Conservation (phyloP, 2,888 invertebrate species). For the Thyatira batis region DNA sequence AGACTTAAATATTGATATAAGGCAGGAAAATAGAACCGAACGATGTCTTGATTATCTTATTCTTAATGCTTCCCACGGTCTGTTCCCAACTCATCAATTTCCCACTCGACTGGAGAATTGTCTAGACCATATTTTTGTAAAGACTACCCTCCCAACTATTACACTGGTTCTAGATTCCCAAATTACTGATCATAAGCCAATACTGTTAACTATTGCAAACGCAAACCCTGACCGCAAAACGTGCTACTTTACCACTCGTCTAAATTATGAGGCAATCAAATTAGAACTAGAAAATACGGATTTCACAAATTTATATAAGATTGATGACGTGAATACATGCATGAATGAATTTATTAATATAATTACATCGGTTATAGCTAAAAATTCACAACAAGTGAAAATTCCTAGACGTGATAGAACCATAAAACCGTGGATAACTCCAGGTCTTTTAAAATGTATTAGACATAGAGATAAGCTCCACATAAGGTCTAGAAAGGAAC, state of each 20-base stretch:
- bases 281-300: neutral
- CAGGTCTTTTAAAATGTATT: conserved; percentile 13
- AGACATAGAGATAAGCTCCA: conserved; percentile 10
- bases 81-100: neutral
- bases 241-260: neutral
- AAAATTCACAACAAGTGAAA: neutral
- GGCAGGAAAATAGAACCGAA: neutral
- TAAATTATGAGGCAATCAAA: neutral
- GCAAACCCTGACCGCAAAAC: neutral
- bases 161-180: neutral
- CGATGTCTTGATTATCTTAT: neutral
- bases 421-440: conserved; percentile 10
- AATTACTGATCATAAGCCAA: conserved; percentile 6
- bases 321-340: too few relatives aligned
- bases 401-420: neutral
- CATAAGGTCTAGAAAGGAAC: conserved; percentile 1
- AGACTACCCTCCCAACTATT: neutral
- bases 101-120: conserved; percentile 4
- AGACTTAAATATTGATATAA: conserved; percentile 7
- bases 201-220: neutral
- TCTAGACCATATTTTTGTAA: conserved; percentile 3
- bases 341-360: neutral
- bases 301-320: too few relatives aligned
- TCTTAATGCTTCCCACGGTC: neutral
- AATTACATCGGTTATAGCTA: neutral